Evolutionary conservation across 2,797 vertebrate genomes (phyloP).

Genomic region (Harpagifer antarcticus): DNA sequence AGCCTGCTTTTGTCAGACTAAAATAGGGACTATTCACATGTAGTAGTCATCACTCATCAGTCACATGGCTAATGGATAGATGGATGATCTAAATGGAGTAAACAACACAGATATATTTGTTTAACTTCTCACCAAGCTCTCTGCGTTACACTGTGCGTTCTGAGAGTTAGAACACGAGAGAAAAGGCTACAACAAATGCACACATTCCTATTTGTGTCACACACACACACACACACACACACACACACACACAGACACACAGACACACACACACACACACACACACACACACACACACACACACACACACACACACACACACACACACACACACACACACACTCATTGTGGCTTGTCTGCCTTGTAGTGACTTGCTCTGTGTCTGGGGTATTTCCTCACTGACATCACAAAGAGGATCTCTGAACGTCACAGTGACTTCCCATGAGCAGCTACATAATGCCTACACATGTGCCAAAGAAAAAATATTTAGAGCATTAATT

Average conservation of each 20-base stretch:
- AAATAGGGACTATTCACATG: no score
- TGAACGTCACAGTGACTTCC: not conserved
- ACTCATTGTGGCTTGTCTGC: slow-evolving; percentile 12
- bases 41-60: no score
- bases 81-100: no score
- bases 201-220: slow-evolving; percentile 1
- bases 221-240: slow-evolving; percentile 11
- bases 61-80: no score
- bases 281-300: not conserved
- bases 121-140: no score
- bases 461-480: not conserved
- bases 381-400: slow-evolving; percentile 36
- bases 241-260: slow-evolving; percentile 16
- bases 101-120: no score
- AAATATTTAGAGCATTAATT: not conserved
- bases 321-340: not conserved
- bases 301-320: not conserved
- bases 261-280: slow-evolving; percentile 2
- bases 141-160: not conserved
- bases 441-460: not conserved
- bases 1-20: no score
- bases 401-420: not conserved
- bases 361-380: slow-evolving; percentile 27
- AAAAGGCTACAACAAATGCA: not conserved
- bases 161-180: not conserved